Conservation (phyloP, 2,888 invertebrate species). For the Lasioglossum calceatum region DNA sequence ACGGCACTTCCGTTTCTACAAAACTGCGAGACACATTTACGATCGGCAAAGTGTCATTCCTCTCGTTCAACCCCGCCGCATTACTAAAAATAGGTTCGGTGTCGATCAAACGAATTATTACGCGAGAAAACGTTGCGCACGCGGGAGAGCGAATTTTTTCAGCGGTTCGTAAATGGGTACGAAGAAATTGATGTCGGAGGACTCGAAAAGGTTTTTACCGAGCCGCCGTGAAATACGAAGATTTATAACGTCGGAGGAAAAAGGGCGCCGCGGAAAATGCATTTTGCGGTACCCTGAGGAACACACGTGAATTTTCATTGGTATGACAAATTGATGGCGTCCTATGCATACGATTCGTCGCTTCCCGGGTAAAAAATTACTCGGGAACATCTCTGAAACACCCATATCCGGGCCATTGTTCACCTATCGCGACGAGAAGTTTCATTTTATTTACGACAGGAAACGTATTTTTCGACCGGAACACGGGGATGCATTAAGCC, state of each 20-base stretch:
- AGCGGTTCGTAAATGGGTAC: background rate
- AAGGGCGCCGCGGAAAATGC: conserved; percentile 6
- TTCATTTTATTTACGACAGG: background rate
- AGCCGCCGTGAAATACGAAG: conserved; percentile 21
- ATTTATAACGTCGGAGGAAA: conserved; percentile 15
- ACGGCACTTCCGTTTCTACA: background rate
- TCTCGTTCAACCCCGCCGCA: background rate
- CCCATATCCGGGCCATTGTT: background rate
- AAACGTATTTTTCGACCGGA: background rate
- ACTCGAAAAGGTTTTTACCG: conserved; percentile 2
- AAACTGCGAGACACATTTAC: background rate
- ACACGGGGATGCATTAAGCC: conserved; percentile 1
- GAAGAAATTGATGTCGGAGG: conserved; percentile 10
- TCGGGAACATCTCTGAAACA: background rate
- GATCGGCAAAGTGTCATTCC: background rate
- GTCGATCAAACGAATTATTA: background rate
- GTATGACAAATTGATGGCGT: conserved; percentile 34
- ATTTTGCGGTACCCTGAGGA: conserved; percentile 13
- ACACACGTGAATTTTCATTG: conserved; percentile 32
- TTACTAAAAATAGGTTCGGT: background rate
- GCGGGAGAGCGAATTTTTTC: background rate
- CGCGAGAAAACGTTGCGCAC: too few relatives aligned
- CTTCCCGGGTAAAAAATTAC: conserved; percentile 27
- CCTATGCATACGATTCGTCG: conserved; percentile 32
- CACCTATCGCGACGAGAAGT: background rate